phyloP scores from a whole-genome alignment of 2,888 invertebrate species.

The Tupiocoris notatus region DNA sequence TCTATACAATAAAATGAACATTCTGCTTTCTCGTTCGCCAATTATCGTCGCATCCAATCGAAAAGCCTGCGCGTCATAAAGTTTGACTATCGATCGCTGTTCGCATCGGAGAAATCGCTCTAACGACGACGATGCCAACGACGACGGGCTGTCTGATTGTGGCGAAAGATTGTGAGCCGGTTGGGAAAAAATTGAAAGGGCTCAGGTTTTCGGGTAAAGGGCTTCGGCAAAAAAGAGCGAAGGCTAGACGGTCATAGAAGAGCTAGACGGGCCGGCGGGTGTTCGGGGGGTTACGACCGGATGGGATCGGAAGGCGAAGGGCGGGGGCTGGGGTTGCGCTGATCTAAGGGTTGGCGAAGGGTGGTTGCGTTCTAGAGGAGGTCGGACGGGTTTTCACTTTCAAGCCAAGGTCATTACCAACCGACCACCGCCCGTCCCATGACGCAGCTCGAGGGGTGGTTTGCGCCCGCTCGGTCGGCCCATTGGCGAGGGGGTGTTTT shows the following conservation, averaged over 20 bases:
- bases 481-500: conserved; percentile 12
- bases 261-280: neutral
- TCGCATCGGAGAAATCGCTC: no score
- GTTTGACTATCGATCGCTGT: no score
- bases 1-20: no score
- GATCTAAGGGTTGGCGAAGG: neutral
- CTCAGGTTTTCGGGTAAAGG: conserved; percentile 21
- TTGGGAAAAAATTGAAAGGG: neutral
- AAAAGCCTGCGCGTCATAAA: no score
- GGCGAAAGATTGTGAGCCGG: conserved; percentile 25
- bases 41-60: no score
- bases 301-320: neutral
- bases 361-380: neutral
- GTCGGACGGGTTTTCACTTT: conserved; percentile 35
- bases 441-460: neutral
- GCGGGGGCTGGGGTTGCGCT: neutral
- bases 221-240: conserved; percentile 28
- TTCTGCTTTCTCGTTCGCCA: no score
- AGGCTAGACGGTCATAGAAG: neutral
- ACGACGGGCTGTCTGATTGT: conserved; percentile 37
- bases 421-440: neutral
- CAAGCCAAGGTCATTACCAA: conserved; percentile 38
- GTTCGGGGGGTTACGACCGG: neutral
- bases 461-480: neutral
- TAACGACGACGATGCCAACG: no score